These are phyloP conservation scores for Serinus canaria DNA, from an alignment of 2,113 vertebrate species.

Conservation along the genomic window DNA sequence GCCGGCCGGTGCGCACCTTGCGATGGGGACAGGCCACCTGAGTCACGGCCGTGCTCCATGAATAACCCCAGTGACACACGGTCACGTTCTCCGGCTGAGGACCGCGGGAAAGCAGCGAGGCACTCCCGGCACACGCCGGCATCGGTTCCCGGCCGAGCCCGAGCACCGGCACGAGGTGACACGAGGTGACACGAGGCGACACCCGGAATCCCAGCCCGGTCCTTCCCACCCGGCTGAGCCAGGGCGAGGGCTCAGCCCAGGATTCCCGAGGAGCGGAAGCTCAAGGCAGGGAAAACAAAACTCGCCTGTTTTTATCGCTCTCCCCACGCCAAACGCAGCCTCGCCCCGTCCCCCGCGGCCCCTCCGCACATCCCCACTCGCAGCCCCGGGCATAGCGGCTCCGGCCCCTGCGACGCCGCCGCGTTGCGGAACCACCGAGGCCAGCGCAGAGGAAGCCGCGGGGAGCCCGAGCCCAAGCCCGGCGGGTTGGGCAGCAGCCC, in stretches of 20 bases:
- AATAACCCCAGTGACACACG: background rate
- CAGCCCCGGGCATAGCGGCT: background rate
- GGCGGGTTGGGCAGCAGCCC: background rate
- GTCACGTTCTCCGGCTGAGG: background rate
- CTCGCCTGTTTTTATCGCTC: rapidly evolving
- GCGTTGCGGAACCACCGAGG: background rate
- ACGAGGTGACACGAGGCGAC: no score
- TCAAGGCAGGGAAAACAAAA: background rate
- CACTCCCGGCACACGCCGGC: background rate
- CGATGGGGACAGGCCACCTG: background rate
- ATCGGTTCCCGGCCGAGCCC: rapidly evolving
- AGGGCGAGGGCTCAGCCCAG: background rate
- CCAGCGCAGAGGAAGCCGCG: background rate
- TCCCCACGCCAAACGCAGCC: background rate
- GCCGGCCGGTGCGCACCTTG: background rate
- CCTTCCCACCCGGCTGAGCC: background rate
- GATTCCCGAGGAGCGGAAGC: rapidly evolving
- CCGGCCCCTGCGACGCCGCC: no score
- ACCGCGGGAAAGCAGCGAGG: background rate
- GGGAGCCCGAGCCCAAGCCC: background rate
- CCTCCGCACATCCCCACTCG: background rate
- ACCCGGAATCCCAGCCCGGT: background rate
- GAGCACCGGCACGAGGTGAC: rapidly evolving
- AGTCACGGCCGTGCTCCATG: background rate
- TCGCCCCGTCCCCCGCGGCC: background rate